These are phyloP conservation scores for Eulemur rufifrons DNA, from an alignment of 2,113 vertebrate genomes.

Conservation along the genomic window DNA sequence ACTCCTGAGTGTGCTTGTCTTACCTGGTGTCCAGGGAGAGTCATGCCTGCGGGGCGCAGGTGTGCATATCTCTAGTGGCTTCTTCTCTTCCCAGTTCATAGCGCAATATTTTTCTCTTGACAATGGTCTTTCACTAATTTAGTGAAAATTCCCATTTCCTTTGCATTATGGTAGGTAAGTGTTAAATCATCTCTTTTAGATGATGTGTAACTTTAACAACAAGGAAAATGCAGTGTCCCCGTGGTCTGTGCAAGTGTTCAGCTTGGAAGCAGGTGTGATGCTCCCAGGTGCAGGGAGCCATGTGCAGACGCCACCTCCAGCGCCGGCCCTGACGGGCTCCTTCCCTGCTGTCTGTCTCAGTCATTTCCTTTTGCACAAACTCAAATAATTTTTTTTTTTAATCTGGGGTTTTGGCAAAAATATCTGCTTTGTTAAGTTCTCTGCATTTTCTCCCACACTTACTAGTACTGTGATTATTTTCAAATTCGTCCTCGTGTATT, in stretches of 20 bases:
- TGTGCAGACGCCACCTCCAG: rapidly evolving
- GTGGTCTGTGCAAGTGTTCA: rapidly evolving
- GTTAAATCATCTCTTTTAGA: not conserved
- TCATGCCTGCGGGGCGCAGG: rapidly evolving
- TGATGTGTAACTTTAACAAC: not conserved
- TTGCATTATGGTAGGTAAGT: not conserved
- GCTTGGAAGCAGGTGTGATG: rapidly evolving
- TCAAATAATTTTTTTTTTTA: not conserved
- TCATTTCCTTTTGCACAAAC: not conserved
- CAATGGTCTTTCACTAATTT: no score
- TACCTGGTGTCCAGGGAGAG: rapidly evolving
- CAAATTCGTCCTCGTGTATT: not conserved
- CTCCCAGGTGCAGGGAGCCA: rapidly evolving
- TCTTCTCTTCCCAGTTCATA: not conserved
- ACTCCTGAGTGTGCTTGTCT: rapidly evolving
- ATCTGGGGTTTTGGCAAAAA: not conserved
- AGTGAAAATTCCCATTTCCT: not conserved
- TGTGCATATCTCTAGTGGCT: rapidly evolving
- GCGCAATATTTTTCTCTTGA: rapidly evolving
- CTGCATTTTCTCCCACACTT: not conserved
- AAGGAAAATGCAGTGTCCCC: rapidly evolving
- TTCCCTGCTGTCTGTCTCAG: no score
- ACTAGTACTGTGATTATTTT: not conserved
- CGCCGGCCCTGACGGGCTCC: not conserved
- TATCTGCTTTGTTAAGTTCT: not conserved